A percentile compares a stretch with the other conserved stretches of the same genome.
Evolutionary conservation across 2,113 vertebrate genomes (phyloP).

Genomic region (Sterna hirundo): DNA sequence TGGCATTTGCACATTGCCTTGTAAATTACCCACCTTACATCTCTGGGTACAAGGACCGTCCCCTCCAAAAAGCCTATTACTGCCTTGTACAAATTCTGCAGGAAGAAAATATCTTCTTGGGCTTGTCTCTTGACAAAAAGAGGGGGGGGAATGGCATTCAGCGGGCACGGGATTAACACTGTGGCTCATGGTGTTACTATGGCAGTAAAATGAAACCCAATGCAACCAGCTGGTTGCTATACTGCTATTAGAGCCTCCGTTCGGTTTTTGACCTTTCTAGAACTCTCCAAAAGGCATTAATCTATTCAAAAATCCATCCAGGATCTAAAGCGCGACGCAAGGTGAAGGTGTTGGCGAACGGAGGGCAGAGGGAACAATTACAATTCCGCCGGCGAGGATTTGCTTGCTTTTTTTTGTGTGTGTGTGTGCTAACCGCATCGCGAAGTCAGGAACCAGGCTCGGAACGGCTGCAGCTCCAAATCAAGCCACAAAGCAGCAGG

Average conservation of each 20-base stretch:
- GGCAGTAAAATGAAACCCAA: conserved; percentile 28
- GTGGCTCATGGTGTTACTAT: conserved; percentile 40
- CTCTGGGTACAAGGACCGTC: background rate
- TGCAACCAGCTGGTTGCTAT: conserved; percentile 26
- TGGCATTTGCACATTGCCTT: conserved; percentile 69
- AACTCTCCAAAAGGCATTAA: background rate
- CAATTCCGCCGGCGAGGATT: rapidly evolving
- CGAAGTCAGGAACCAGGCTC: background rate
- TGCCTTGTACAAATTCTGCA: background rate
- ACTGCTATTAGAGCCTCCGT: background rate
- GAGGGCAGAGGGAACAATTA: background rate
- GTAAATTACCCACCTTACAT: conserved; percentile 67
- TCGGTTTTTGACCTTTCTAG: conserved; percentile 17
- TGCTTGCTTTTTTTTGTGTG: background rate
- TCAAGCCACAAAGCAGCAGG: conserved; percentile 49
- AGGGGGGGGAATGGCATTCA: background rate
- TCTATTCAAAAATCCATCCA: background rate
- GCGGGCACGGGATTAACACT: background rate
- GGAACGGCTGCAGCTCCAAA: background rate
- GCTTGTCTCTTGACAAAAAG: background rate
- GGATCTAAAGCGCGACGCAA: background rate
- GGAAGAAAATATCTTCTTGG: conserved; percentile 5
- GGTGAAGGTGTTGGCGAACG: background rate
- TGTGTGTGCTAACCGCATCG: background rate
- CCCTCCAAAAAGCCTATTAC: conserved; percentile 41